Base-by-base conservation (phyloP, 2,113 vertebrate genomes). In the Cyprinodon brontotheroides region DNA sequence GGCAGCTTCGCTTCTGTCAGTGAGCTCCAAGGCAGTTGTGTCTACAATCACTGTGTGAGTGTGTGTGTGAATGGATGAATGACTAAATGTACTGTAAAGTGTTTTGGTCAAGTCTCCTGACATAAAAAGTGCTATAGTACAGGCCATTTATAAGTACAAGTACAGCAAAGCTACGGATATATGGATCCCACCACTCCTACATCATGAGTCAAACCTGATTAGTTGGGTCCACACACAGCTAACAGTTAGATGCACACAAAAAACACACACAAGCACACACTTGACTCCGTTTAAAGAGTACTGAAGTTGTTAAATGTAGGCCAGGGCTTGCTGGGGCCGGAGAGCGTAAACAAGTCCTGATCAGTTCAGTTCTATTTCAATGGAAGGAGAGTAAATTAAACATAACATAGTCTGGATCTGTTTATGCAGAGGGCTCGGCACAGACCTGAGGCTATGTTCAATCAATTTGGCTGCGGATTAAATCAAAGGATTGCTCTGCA, bases 271-370 rank as follows among this genome's bases (percentile, higher is more conserved):
- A 72, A 73, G 76, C 73, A 68, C 66, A 48, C 73, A 74, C 71
- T 87, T 90, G 79, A 87, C 72, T 87, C 78, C 62, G 4, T 71
- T 84, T 82, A 79, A 84, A 92, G 87, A 81, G 70, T 75, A 53
- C 41, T 67, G 62, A 85, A 90, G 80, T 86, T 80, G 74, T 84
- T 73, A 70, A 85, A 92, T 92, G 89, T 92, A 91, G 91, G 90
- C 82, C 91, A 90, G 87, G 76, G 81, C 63, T 88, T 84, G 83
- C 75, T 14, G 76, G 83, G 81, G 82, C 85, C 75, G 1, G 40
- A 86, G 83, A 89, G 68, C 5, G 70, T 91, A 91, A 92, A 91
- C 89, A 92, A 87, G 89, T 89, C 81, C 80, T 70, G 87, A 92
- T 89, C 85, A 72, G 80, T 88, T 84, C 86, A 85, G 86, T 89